Percentiles rank a stretch among this genome's conserved stretches.
phyloP scores from a whole-genome alignment of 2,113 vertebrate species.

The Abramis brama region DNA sequence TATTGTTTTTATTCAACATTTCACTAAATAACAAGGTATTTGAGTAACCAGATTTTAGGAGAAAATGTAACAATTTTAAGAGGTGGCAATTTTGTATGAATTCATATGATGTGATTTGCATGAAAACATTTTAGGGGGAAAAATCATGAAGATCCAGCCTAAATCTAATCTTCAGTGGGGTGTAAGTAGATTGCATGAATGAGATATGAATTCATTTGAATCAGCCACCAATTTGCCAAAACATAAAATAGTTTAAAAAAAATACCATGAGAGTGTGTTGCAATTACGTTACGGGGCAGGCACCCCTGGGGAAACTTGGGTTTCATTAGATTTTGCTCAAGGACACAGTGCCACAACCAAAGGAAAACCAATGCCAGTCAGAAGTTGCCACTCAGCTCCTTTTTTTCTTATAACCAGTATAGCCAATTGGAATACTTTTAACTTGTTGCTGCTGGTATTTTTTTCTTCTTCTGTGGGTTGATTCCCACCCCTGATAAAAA shows the following conservation, averaged over 20 bases:
- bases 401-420: neutral
- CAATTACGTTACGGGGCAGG: neutral
- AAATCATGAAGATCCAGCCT: neutral
- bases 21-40: neutral
- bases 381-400: neutral
- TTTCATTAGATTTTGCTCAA: conserved; percentile 38
- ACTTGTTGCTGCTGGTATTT: no score
- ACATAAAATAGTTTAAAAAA: neutral
- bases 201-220: neutral
- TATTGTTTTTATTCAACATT: neutral
- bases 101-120: neutral
- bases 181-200: neutral
- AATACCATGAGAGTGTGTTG: neutral
- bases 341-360: conserved; percentile 6
- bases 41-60: neutral
- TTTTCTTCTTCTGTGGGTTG: no score
- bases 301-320: conserved; percentile 20
- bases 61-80: neutral
- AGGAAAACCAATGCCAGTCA: neutral
- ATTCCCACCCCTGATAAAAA: no score
- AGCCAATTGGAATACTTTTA: no score
- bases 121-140: no score
- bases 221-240: neutral
- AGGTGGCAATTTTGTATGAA: neutral
- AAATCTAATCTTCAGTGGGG: neutral